Conservation (phyloP, 2,113 vertebrate species). For the Hylia prasina region DNA sequence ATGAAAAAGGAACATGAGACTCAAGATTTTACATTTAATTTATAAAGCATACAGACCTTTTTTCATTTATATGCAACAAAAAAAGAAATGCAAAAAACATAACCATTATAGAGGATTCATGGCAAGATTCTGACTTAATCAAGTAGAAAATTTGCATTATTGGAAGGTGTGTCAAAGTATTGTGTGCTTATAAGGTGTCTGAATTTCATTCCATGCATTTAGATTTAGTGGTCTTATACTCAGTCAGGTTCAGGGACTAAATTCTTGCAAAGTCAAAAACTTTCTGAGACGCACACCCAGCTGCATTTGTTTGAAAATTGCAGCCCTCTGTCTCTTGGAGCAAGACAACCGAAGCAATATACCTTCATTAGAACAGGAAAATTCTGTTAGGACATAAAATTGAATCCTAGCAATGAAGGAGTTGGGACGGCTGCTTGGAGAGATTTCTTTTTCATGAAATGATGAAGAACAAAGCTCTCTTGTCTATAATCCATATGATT, state of each 20-base stretch:
- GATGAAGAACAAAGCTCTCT: background rate
- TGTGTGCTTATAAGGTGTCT: background rate
- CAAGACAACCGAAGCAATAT: background rate
- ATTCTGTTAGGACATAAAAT: background rate
- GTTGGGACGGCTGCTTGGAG: background rate
- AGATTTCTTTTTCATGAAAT: background rate
- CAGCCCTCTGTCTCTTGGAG: background rate
- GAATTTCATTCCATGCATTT: background rate
- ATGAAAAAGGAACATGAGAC: background rate
- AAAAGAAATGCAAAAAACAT: background rate
- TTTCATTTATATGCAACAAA: background rate
- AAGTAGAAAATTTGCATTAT: background rate
- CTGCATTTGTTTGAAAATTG: background rate
- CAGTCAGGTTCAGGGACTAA: background rate
- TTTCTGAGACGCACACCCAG: background rate
- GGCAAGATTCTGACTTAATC: background rate
- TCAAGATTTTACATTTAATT: background rate
- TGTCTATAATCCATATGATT: background rate
- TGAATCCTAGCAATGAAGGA: background rate
- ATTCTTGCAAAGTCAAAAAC: background rate
- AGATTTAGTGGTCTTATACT: background rate
- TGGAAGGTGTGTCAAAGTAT: background rate
- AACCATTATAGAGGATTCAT: background rate
- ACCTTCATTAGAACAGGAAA: background rate
- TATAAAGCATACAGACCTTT: background rate